phyloP scores from a whole-genome alignment of 2,888 invertebrate genomes.

The Tromatobia lineatoria region DNA sequence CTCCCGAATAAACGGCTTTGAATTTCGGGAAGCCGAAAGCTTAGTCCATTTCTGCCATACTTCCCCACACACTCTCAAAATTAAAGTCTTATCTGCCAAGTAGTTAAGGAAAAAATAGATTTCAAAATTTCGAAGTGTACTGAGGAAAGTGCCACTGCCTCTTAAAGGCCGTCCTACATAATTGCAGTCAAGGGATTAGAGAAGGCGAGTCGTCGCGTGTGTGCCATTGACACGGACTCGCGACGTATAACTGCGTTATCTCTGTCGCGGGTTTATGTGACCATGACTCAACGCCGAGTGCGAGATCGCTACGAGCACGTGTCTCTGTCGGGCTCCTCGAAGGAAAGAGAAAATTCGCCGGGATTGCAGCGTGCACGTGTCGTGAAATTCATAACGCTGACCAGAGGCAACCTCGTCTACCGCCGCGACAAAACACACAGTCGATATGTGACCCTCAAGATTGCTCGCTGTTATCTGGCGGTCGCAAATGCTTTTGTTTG shows the following conservation, averaged over 20 bases:
- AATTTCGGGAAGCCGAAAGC: too few relatives aligned
- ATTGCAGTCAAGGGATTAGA: conserved; percentile 17
- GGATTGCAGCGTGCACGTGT: conserved; percentile 5
- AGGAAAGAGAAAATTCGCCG: conserved; percentile 34
- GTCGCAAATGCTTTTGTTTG: conserved; percentile 23
- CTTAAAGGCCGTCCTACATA: conserved; percentile 10
- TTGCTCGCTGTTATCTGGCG: neutral
- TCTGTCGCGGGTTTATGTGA: conserved; percentile 28
- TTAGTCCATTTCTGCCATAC: too few relatives aligned
- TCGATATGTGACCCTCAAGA: neutral
- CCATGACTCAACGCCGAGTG: conserved; percentile 30
- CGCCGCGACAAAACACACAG: neutral
- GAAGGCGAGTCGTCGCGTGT: conserved; percentile 17
- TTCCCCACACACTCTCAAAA: too few relatives aligned
- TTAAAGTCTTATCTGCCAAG: too few relatives aligned
- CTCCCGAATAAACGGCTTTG: too few relatives aligned
- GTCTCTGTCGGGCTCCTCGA: conserved; percentile 4
- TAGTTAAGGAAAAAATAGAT: too few relatives aligned
- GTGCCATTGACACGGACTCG: conserved; percentile 43
- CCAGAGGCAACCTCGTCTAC: neutral
- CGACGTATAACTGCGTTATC: conserved; percentile 14
- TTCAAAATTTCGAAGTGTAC: too few relatives aligned
- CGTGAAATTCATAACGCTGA: conserved; percentile 30
- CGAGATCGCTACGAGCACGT: conserved; percentile 23
- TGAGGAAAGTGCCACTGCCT: too few relatives aligned